Evolutionary conservation across 2,113 vertebrate genomes (phyloP).

Genomic region (Leptocoma aspasia): DNA sequence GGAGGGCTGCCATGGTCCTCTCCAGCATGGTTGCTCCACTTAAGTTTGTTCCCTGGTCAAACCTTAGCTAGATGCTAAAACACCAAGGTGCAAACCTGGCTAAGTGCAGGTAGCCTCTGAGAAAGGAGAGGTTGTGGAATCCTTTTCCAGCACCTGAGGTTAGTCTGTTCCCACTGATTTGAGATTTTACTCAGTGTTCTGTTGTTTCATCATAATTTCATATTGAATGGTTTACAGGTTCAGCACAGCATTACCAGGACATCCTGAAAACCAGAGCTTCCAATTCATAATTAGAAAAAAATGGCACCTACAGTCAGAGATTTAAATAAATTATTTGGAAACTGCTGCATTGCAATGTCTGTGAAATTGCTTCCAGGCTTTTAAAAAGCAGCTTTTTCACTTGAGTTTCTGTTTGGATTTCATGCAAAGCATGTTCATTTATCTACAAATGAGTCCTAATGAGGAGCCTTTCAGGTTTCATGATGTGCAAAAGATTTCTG

Average conservation of each 20-base stretch:
- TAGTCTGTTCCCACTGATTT: neutral
- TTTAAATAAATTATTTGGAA: conserved; percentile 51
- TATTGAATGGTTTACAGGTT: neutral
- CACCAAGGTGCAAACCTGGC: neutral
- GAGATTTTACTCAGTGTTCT: neutral
- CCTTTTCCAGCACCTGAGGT: neutral
- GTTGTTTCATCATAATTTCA: conserved; percentile 19
- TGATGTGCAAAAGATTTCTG: conserved; percentile 37
- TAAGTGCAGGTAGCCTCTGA: neutral
- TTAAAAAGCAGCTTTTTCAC: conserved; percentile 29
- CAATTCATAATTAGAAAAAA: conserved; percentile 3
- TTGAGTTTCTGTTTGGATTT: conserved; percentile 25
- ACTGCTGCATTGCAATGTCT: neutral
- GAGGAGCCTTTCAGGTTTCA: conserved; percentile 17
- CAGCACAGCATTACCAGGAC: neutral
- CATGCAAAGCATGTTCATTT: conserved; percentile 30
- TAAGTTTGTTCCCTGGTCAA: neutral
- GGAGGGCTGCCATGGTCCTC: neutral
- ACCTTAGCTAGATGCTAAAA: neutral
- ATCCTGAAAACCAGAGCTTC: neutral
- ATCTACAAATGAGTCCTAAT: conserved; percentile 43
- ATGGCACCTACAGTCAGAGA: neutral
- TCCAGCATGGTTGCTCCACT: neutral
- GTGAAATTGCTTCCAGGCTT: conserved; percentile 18
- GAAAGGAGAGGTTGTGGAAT: neutral